Base-by-base conservation (phyloP, 2,113 vertebrate genomes). In the Cephalopterus ornatus region DNA sequence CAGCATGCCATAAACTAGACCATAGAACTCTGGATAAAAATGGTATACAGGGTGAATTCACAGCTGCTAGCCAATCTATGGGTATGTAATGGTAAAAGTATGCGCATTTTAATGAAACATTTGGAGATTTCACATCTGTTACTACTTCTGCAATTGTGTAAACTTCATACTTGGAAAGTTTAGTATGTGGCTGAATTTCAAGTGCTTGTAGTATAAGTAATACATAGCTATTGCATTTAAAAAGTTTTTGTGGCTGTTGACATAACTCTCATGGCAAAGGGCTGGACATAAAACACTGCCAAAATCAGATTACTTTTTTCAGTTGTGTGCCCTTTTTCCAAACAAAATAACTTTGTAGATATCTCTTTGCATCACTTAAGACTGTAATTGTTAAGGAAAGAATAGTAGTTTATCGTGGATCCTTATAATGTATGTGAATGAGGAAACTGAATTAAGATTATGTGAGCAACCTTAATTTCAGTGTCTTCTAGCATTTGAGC, bases 41-140 rank as follows among this genome's bases (percentile, higher is more conserved):
- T 50, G 98, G 97, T 86, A 87, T 98, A 81, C 98, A 98, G 96
- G 97, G 94, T 97, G 98, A 98, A 97, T 98, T 97, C 96, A 98
- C 97, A 97, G 91, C 93, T 93, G 97, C 97, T 89, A 37, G 94
- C 81, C 98, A 98, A n/a, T 98, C 97, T 93, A 49, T 97, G 95
- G 98, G 98, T 98, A 97, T 66, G 98, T 98, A 93, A 37, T 67
- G 37, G 78, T 83, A 73, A 78, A 80, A 88, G 77, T 89, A 28
- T 2, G 8, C 35, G 20, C 42, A 62, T 83, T 91, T 82, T 66
- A 33, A 84, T 93, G 33, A 62, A 84, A 58, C 50, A 26, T 6
- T 6, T 49, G 30, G 68, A 70, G 35, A 35, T 63, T 62, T 83
- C 37, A 35, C 21, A 21, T 61, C 59, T 82, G 2, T 55, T 80